Evolutionary conservation across 2,113 vertebrate genomes (phyloP), one percentile per base, ranked within the genome.

Genomic region (Aphyosemion australe): DNA sequence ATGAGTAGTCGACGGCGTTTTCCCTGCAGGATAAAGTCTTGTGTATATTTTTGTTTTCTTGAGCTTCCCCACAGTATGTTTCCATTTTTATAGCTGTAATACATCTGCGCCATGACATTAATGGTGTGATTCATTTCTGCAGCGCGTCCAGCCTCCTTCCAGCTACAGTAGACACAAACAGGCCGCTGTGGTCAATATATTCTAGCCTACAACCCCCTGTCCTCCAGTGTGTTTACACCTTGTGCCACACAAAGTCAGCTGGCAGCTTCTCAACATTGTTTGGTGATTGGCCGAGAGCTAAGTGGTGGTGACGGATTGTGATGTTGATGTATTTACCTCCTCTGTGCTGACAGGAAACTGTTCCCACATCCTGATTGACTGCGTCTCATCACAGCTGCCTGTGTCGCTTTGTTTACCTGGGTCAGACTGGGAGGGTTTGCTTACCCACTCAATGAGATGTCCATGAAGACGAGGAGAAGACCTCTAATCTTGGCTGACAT

Each of bases 401-500:
- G 60, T 41, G 8, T 67, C 31, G 86, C 88, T 91, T 88, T 88
- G 87, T 91, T 90, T 91, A 88, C 85, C 73, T 74, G 60, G 70
- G 74, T 79, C 72, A 72, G 82, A 49, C 31, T 71, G 76, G 68
- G 84, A 79, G 74, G 73, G 78, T 87, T 90, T 88, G 88, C 87
- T 88, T 89, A 72, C 82, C 83, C 83, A 79, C 79, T 87, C 80
- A 5, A 89, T 88, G 85, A 88, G 78, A 82, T 39, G 74, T 88
- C 88, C 87, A 84, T 84, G 84, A 86, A 87, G 86, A 89, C 80
- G 84, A 86, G 84, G 74, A 48, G 74, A 83, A 89, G 88, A 89
- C 88, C 90, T 43, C 61, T 87, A 83, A 84, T 88, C 82, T 87
- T 90, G 88, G 84, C 86, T 90, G 90, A 91, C 90, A 89, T 90